Base-by-base conservation (phyloP, 2,113 vertebrate species). In the Leucoraja erinaceus region DNA sequence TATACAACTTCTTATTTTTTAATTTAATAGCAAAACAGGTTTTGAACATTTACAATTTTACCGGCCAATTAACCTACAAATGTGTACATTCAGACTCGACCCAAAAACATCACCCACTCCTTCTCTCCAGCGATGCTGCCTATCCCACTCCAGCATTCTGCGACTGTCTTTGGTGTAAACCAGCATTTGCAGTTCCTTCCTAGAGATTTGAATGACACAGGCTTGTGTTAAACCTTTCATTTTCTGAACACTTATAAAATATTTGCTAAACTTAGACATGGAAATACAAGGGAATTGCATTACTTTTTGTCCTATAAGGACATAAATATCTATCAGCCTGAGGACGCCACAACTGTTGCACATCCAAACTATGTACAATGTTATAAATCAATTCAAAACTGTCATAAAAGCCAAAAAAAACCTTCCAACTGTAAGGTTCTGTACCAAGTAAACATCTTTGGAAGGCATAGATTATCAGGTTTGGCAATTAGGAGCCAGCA, bases 261-360 rank as follows among this genome's bases (percentile, higher is more conserved):
- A 38, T 25, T 74, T 10, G 16, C 54, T 47, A 47, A 63, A 22
- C 18, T 54, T 72, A 47, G 90, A 16, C 33, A 54, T 18, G 66
- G 33, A 74, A 91, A 25, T 54, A 20, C 20, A 14, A 10, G 22
- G 18, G 70, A 0, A 20, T 38, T 9, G 63, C 70, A 70, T 91
- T 10, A 28, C 20, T 70, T 72, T 72, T 22, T 91, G 66, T 47
- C 88, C 70, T 91, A 72, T 38, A 72, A 91, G 61, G 22, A 72
- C 22, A 72, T 70, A 54, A 68, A 90, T 91, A 11, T 74, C 90
- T 68, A 72, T 54, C 90, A 91, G 66, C 70, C 66, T 72, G 38
- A 54, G 20, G 90, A 47, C 66, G 31, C 25, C 68, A 91, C 90
- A 91, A 72, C 9, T 91, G 18, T 91, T 91, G 72, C 25, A 91